Evolutionary conservation across 2,888 invertebrate species (phyloP).

Genomic region (Amaurobius ferox): DNA sequence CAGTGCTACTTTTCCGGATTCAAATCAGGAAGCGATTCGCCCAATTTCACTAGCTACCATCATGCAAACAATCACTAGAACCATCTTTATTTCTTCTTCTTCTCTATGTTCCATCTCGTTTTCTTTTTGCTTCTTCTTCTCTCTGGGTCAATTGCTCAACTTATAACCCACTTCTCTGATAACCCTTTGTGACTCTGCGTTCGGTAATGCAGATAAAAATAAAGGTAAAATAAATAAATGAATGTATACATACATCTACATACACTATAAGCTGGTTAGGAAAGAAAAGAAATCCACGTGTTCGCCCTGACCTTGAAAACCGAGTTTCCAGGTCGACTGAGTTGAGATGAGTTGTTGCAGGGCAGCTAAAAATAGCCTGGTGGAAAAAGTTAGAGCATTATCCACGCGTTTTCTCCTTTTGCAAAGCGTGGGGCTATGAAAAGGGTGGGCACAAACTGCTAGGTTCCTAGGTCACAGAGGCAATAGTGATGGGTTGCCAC

Average conservation of each 20-base stretch:
- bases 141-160: conserved; percentile 70
- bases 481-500: conserved; percentile 1
- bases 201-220: conserved; percentile 32
- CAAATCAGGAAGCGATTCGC: conserved; percentile 16
- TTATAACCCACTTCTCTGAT: conserved; percentile 69
- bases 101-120: conserved; percentile 10
- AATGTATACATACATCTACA: not conserved
- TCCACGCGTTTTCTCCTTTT: not conserved
- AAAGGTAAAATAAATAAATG: conserved; percentile 31
- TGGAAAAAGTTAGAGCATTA: conserved; percentile 39
- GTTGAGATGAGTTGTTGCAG: conserved; percentile 41
- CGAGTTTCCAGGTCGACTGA: conserved; percentile 56
- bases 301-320: conserved; percentile 69
- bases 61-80: not conserved
- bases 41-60: conserved; percentile 21
- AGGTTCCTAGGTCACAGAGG: conserved; percentile 13
- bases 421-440: not conserved
- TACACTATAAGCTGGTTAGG: not conserved
- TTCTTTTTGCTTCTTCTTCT: conserved; percentile 19
- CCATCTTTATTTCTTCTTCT: not conserved
- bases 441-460: conserved; percentile 6
- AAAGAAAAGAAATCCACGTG: conserved; percentile 43
- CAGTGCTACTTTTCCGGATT: conserved; percentile 1
- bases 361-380: conserved; percentile 53
- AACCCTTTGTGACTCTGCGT: conserved; percentile 49